Evolutionary conservation across 2,113 vertebrate genomes (phyloP), one percentile per base, ranked within the genome.

Genomic region (Myotis davidii): DNA sequence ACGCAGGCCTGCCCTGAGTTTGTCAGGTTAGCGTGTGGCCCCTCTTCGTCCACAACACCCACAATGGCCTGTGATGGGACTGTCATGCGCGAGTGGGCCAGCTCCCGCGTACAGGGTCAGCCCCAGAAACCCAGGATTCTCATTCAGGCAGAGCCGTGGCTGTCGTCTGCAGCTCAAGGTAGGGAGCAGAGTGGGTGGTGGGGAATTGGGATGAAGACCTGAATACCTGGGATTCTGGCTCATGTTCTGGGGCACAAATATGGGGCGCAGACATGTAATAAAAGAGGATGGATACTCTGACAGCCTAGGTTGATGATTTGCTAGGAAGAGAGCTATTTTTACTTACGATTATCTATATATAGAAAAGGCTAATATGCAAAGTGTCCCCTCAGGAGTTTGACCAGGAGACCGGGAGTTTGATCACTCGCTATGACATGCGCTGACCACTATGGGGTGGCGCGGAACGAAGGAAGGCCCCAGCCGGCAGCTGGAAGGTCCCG

Each of bases 71-170:
- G 4, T 14, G 25, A 61, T 2, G n/a, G 18, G 45, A n/a, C 14
- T 2, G 9, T 32, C 61, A 0, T 6, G 3, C 37, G 14, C 1
- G 20, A 20, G 34, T 0, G 9, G 45, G 17, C 11, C 39, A 17
- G 77, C 3, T 54, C 21, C 56, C 37, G 7, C 0, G 1, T 13
- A 42, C 27, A 10, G 17, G 0, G 8, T 1, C 34, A 34, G 37
- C n/a, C 34, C 18, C 27, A 45, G 77, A 88, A 50, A 74, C 10
- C 32, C 52, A 18, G 11, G 9, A 18, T 59, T 59, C 56, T 59
- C 56, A 25, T 59, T 59, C 23, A 34, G 27, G 59, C 25, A 11
- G 34, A 85, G 23, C 10, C 34, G 72, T 14, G 12, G 27, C 82
- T 27, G 29, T 16, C 4, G 16, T n/a, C 8, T 72, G 45, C 76